Percentiles rank a stretch among this genome's conserved stretches.
Conservation (phyloP, 2,888 invertebrate species). For the Hirtodrosophila duncani region DNA sequence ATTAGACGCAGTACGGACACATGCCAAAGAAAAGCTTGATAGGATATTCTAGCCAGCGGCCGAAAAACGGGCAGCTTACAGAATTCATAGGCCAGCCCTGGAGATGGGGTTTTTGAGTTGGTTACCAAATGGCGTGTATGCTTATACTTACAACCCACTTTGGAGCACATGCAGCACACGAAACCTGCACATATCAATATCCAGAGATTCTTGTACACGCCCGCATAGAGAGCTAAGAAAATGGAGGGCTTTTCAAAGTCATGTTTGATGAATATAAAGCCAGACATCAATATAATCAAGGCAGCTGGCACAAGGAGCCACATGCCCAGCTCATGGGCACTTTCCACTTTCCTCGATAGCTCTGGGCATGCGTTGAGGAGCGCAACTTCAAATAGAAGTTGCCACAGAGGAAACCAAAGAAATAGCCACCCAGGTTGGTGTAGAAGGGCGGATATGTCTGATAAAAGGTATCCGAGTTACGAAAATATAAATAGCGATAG, state of each 20-base stretch:
- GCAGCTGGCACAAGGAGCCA: constrained; percentile 49
- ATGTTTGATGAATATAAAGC: constrained; percentile 67
- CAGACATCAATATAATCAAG: constrained; percentile 53
- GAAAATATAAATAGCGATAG: constrained; percentile 73
- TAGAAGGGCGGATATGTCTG: constrained; percentile 71
- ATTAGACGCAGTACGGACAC: constrained; percentile 54
- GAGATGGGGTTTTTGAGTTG: constrained; percentile 5
- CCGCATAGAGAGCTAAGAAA: constrained; percentile 77
- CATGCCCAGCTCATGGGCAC: constrained; percentile 46
- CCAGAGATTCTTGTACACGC: constrained; percentile 76
- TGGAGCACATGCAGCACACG: constrained; percentile 65
- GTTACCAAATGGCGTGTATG: neutral
- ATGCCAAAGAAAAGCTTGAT: constrained; percentile 74
- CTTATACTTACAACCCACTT: constrained; percentile 73
- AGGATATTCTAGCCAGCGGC: constrained; percentile 69
- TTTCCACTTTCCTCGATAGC: constrained; percentile 33
- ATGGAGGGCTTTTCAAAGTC: constrained; percentile 72
- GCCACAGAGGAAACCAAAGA: constrained; percentile 67
- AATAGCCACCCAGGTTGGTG: constrained; percentile 74
- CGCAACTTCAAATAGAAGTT: constrained; percentile 54
- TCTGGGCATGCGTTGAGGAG: neutral
- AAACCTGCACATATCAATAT: constrained; percentile 69
- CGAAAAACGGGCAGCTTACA: constrained; percentile 58
- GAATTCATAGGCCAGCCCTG: constrained; percentile 63
- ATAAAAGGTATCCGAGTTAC: constrained; percentile 60